Evolutionary conservation across 2,888 invertebrate genomes (phyloP), one percentile per base, ranked within the genome.

Genomic region (Gastracanthus pulcherrimus): DNA sequence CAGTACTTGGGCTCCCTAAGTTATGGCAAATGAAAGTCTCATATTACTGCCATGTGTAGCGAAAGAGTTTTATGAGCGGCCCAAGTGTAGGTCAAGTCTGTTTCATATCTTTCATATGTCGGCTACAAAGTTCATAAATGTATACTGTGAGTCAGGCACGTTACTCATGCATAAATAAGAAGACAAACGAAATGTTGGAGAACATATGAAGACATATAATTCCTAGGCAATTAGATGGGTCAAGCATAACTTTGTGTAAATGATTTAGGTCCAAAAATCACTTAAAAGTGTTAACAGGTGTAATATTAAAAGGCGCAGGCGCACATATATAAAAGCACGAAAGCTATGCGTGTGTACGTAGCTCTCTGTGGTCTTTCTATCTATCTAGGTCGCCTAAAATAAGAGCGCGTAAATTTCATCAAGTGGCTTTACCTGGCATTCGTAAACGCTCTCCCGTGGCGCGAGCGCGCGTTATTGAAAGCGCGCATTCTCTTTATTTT

Each of bases 11-110:
- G n/a, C n/a, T n/a, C 60, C 26, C 23, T 23, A 23, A 48, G 31
- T 74, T 74, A 74, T 62, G 19, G 31, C 60, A 41, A 72, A 60
- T 72, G 72, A 72, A 72, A 72, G 34, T 72, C 72, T 41, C 62
- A 34, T 62, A 45, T 74, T 64, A 51, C 72, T 34, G 45, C 19
- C 48, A 62, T 62, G 60, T 48, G 62, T 19, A 48, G 45, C 31
- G 34, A 48, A 31, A 48, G 74, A 64, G 45, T 74, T 74, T 74
- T 64, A 74, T 48, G 74, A 64, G 70, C 36, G 34, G 1, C 31
- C 51, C 45, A 70, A 70, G 74, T 64, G 34, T 36, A 64, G 74
- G 36, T 74, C 74, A 74, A 74, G 74, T 41, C 74, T 48, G 62
- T 31, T 64, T 74, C 74, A 48, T 45, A 48, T 36, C 64, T 74